Evolutionary conservation across 2,888 invertebrate genomes (phyloP), one percentile per base, ranked within the genome.

Genomic region (Phrixothrix hirtus): DNA sequence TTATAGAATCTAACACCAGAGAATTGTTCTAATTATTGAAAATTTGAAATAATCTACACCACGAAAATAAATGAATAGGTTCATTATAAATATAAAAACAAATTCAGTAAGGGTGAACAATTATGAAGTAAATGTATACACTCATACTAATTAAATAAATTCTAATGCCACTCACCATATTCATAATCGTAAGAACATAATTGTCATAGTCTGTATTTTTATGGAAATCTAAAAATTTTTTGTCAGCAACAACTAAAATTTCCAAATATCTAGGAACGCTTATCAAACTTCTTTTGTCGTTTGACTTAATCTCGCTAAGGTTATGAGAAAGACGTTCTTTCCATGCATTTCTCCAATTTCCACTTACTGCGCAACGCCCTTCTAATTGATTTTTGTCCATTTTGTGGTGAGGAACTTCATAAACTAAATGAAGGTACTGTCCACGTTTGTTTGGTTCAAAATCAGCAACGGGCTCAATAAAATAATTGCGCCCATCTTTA

Each of bases 111-210:
- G n/a, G n/a, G n/a, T n/a, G n/a, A n/a, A n/a, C n/a, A n/a, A n/a
- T n/a, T 10, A 10, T 34, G 14, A 12, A 3, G 21, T 21, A 21
- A n/a, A n/a, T 7, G 21, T 5, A 21, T 5, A 7, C 21, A 7
- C 21, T 7, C 4, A 4, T 30, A 30, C 2, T 7, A 30, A 3
- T 11, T 30, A 30, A 4, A 30, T 29, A 4, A 36, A 35, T 35
- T 30, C 11, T 21, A 10, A 41, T 26, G 25, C 15, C 25, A 62
- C 63, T 66, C 70, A 78, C 86, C 83, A 86, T 85, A 71, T 86
- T 86, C 83, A 86, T 84, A 51, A 86, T 78, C 3, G 86, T 86
- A 56, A 87, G 73, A 2, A 86, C 79, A 67, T 86, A 86, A 5
- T 79, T 81, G 64, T 85, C 83, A 31, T 83, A 77, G 70, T 85